phyloP scores from a whole-genome alignment of 2,113 vertebrate species.

The Colinus virginianus region DNA sequence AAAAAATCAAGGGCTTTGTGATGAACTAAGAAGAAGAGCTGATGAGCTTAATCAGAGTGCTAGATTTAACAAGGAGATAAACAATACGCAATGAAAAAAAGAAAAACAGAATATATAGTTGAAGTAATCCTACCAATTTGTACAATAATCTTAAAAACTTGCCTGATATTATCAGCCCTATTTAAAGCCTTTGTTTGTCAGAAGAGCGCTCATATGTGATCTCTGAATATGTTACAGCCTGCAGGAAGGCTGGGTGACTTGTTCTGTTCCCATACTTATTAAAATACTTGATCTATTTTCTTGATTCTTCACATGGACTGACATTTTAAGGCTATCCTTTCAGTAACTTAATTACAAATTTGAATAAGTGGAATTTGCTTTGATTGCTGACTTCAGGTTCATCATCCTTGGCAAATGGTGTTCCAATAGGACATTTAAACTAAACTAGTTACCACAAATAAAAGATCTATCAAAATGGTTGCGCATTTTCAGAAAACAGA shows the following conservation, averaged over 20 bases:
- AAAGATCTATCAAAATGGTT: background rate
- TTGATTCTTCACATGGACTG: conserved; percentile 4
- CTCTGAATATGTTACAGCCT: conserved; percentile 4
- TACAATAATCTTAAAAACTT: background rate
- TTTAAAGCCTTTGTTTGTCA: background rate
- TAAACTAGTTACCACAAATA: background rate
- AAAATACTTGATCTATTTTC: background rate
- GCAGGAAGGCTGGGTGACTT: background rate
- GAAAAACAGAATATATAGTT: background rate
- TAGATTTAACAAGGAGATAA: background rate
- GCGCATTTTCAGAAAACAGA: background rate
- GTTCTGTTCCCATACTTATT: background rate
- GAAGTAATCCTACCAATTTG: background rate
- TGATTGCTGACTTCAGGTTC: conserved; percentile 11
- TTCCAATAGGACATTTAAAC: background rate
- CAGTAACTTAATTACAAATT: conserved; percentile 18
- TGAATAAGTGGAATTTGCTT: background rate
- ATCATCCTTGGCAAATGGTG: background rate
- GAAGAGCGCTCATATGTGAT: background rate
- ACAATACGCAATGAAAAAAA: background rate
- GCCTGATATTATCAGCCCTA: background rate
- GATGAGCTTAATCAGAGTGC: background rate
- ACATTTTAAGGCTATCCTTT: conserved; percentile 38
- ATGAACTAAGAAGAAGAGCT: background rate
- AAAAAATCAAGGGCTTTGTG: conserved; percentile 16